Conservation (phyloP, 1,140 invertebrate species). For the Laodelphax striatellus region DNA sequence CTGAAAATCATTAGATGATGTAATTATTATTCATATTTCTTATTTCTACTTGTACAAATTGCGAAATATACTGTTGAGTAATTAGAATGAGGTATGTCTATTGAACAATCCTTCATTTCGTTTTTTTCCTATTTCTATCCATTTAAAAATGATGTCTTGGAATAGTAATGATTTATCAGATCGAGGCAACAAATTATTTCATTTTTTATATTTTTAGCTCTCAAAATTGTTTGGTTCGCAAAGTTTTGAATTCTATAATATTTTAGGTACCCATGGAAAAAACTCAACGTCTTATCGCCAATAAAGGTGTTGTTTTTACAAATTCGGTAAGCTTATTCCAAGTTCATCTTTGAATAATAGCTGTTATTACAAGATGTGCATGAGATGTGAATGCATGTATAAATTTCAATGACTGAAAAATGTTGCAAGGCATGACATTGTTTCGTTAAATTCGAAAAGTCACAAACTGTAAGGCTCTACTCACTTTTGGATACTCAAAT, state of each 20-base stretch:
- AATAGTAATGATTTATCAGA: background rate
- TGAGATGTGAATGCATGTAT: too few relatives aligned
- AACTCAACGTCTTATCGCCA: conserved; percentile 45
- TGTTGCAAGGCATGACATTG: too few relatives aligned
- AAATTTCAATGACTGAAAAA: too few relatives aligned
- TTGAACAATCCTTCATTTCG: background rate
- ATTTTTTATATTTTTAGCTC: background rate
- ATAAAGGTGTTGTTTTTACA: conserved; percentile 50
- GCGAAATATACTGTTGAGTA: background rate
- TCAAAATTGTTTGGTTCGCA: conserved; percentile 1
- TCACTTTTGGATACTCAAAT: too few relatives aligned
- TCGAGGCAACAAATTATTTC: background rate
- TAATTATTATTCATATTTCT: background rate
- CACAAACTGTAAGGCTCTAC: too few relatives aligned
- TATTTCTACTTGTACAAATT: background rate
- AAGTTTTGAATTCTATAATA: conserved; percentile 24
- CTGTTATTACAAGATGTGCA: too few relatives aligned
- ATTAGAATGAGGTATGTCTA: background rate
- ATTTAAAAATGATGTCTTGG: background rate
- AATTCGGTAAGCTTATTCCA: conserved; percentile 52
- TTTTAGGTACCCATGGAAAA: conserved; percentile 54
- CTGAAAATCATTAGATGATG: too few relatives aligned
- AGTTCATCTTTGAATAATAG: background rate
- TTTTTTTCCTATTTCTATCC: background rate
- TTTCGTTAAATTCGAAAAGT: too few relatives aligned